Evolutionary conservation across 1,140 invertebrate genomes (phyloP), one percentile per base, ranked within the genome.

Genomic region (Homalodisca vitripennis): DNA sequence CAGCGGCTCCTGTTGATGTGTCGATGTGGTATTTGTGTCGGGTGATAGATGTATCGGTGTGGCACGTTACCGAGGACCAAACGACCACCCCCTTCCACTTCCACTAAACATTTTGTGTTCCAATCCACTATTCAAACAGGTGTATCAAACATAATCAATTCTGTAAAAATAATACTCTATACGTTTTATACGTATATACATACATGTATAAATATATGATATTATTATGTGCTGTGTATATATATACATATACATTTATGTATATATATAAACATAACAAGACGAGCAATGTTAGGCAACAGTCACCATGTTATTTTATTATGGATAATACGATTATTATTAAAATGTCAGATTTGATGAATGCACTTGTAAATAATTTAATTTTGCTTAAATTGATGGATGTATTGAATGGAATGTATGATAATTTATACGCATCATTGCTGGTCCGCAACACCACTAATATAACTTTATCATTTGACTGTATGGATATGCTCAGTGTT

Each of bases 401-500:
- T 73, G 71, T 69, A 67, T 48, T 53, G 63, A 66, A 66, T 66
- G 63, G 41, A 66, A 46, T 66, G 63, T 60, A 60, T 51, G 22
- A 12, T 51, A 51, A 51, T 60, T 60, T 60, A 60, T 60, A 60
- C 29, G 55, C 55, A 46, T 66, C 63, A n/a, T n/a, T n/a, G 34
- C 67, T 60, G 55, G 32, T 48, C 55, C 57, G 64, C 57, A 60
- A 63, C 68, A 69, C 68, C 34, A 62, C 24, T 68, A 60, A 71
- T 70, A 73, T 72, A 72, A 71, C 71, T 76, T 75, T 74, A 71
- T 74, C 70, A 72, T 76, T 73, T 74, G 72, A 74, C 67, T 75
- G 74, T 74, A 74, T 74, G 71, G 69, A 73, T 74, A 75, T 75
- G 75, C 73, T 76, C 75, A 76, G 73, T 76, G 74, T 76, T 75